Percentiles rank a stretch among this genome's conserved stretches.
Conservation (phyloP, 2,797 vertebrate genomes). For the Diglossa cyanea region DNA sequence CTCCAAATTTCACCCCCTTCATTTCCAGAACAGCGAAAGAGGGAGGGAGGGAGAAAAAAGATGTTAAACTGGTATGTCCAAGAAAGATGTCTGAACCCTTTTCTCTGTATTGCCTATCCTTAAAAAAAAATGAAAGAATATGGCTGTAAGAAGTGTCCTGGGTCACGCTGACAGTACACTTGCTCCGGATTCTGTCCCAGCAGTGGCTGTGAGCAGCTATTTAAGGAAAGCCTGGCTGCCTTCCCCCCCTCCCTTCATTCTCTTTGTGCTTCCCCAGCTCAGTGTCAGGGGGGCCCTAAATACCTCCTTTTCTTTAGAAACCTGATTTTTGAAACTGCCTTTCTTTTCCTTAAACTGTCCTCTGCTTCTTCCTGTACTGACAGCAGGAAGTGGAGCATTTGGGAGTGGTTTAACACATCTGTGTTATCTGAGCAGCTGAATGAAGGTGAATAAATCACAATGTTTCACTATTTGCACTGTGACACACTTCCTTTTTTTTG, state of each 20-base stretch:
- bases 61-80: neutral
- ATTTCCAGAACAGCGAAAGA: neutral
- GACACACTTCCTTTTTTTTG: neutral
- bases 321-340: neutral
- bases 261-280: neutral
- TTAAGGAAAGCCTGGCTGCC: neutral
- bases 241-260: neutral
- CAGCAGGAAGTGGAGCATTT: neutral
- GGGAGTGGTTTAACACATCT: neutral
- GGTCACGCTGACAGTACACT: accelerated
- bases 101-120: neutral
- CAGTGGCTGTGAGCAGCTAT: neutral
- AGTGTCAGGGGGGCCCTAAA: neutral
- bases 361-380: neutral
- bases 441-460: neutral
- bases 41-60: accelerated
- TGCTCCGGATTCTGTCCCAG: neutral
- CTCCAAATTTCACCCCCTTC: neutral
- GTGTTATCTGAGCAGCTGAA: neutral
- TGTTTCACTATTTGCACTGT: neutral
- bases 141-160: neutral
- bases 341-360: neutral
- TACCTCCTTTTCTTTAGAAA: neutral
- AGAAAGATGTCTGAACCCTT: neutral
- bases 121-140: neutral